These are phyloP conservation scores for Eupithecia dodoneata DNA, from an alignment of 2,888 invertebrate genomes.

Conservation along the genomic window DNA sequence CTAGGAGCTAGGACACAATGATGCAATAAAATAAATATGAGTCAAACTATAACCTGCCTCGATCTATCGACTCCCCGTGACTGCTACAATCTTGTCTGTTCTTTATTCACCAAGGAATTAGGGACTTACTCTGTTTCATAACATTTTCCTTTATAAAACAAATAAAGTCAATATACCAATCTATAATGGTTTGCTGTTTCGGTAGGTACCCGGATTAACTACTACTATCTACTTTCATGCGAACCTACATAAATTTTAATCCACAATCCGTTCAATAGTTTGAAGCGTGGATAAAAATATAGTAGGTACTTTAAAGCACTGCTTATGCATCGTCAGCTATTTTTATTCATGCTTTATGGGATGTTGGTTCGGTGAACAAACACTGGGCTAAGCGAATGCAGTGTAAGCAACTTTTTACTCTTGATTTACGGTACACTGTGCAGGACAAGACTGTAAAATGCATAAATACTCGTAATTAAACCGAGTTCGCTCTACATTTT, in stretches of 20 bases:
- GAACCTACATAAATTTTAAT: background rate
- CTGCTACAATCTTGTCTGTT: background rate
- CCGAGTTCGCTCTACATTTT: background rate
- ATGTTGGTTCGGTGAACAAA: background rate
- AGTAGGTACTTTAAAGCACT: background rate
- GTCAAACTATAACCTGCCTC: too few relatives aligned
- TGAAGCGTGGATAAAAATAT: background rate
- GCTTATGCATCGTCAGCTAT: background rate
- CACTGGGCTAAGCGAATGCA: background rate
- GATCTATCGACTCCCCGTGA: background rate
- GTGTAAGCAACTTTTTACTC: conserved; percentile 5
- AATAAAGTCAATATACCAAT: background rate
- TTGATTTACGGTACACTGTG: background rate
- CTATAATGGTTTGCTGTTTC: background rate
- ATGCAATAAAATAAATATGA: background rate
- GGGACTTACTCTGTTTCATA: background rate
- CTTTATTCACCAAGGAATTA: background rate
- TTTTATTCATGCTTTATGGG: background rate
- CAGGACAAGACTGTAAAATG: background rate
- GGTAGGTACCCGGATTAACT: background rate
- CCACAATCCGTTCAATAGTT: background rate
- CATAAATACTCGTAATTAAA: background rate
- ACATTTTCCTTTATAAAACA: background rate
- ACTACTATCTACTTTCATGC: background rate
- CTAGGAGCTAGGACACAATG: too few relatives aligned